These are phyloP conservation scores for Cosmorhoe ocellata DNA, from an alignment of 2,888 invertebrate genomes.

Conservation along the genomic window DNA sequence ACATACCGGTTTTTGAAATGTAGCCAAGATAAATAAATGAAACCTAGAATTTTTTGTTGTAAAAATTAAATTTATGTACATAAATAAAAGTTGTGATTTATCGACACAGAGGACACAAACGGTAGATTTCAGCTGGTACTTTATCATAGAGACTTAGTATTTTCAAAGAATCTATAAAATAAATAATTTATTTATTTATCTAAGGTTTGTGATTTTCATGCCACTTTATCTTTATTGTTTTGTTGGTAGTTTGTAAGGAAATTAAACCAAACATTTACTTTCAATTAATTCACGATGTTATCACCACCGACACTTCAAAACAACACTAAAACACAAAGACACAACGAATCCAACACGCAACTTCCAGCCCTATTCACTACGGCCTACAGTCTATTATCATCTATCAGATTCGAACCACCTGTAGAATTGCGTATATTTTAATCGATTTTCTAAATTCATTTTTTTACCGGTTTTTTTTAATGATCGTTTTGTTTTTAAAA, in stretches of 20 bases:
- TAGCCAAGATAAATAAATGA: too few relatives aligned
- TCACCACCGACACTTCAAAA: slow-evolving; percentile 20
- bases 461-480: slow-evolving; percentile 1
- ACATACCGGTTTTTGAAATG: too few relatives aligned
- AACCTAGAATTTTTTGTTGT: too few relatives aligned
- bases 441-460: slow-evolving; percentile 17
- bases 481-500: slow-evolving; percentile 7
- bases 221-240: too few relatives aligned
- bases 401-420: slow-evolving; percentile 40
- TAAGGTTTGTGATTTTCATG: too few relatives aligned
- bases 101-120: too few relatives aligned
- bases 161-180: too few relatives aligned
- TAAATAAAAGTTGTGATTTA: too few relatives aligned
- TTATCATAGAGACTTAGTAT: too few relatives aligned
- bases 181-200: too few relatives aligned
- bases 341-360: slow-evolving; percentile 27
- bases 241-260: not conserved
- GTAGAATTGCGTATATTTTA: slow-evolving; percentile 39
- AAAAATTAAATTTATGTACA: too few relatives aligned
- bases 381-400: slow-evolving; percentile 36
- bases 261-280: slow-evolving; percentile 15
- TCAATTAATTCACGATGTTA: slow-evolving; percentile 17
- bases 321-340: slow-evolving; percentile 25
- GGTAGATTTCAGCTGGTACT: too few relatives aligned
- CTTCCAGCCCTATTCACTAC: slow-evolving; percentile 36